Percentiles rank a stretch among this genome's conserved stretches.
Conservation (phyloP, 2,888 invertebrate genomes). For the Aphidius colemani region DNA sequence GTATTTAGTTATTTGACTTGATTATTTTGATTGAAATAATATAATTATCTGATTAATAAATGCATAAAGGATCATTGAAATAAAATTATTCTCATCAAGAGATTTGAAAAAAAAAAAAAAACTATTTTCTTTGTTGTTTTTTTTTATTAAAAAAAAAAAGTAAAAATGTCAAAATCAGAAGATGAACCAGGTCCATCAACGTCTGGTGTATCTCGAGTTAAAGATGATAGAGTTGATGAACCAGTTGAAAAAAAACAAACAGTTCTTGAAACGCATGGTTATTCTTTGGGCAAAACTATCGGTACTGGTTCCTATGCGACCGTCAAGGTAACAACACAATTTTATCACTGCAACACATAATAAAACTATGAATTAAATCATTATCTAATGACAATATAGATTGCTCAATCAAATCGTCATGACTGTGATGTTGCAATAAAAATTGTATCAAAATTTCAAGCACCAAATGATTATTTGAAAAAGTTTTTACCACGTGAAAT, state of each 20-base stretch:
- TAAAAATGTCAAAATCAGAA: constrained; percentile 31
- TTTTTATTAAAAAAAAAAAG: too few species aligned
- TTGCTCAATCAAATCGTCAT: constrained; percentile 76
- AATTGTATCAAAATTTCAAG: constrained; percentile 82
- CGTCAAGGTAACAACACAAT: constrained; percentile 66
- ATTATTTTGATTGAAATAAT: too few species aligned
- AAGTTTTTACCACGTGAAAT: constrained; percentile 84
- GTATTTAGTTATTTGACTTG: too few species aligned
- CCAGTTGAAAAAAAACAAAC: constrained; percentile 59
- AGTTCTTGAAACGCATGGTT: constrained; percentile 80
- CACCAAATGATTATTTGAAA: constrained; percentile 78
- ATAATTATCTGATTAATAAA: too few species aligned
- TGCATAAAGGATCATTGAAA: too few species aligned
- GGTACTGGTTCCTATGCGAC: constrained; percentile 84
- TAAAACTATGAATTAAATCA: neutral
- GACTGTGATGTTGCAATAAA: constrained; percentile 79
- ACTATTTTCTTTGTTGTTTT: constrained; percentile 8
- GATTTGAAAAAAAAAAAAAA: neutral
- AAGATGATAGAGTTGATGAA: constrained; percentile 30
- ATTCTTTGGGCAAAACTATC: constrained; percentile 74
- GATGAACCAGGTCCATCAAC: constrained; percentile 23
- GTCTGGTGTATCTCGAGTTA: neutral
- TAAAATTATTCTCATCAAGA: too few species aligned
- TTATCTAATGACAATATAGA: constrained; percentile 47
- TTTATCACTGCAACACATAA: constrained; percentile 8